phyloP scores from a whole-genome alignment of 2,113 vertebrate species.

The Neodontobutis hainanensis region DNA sequence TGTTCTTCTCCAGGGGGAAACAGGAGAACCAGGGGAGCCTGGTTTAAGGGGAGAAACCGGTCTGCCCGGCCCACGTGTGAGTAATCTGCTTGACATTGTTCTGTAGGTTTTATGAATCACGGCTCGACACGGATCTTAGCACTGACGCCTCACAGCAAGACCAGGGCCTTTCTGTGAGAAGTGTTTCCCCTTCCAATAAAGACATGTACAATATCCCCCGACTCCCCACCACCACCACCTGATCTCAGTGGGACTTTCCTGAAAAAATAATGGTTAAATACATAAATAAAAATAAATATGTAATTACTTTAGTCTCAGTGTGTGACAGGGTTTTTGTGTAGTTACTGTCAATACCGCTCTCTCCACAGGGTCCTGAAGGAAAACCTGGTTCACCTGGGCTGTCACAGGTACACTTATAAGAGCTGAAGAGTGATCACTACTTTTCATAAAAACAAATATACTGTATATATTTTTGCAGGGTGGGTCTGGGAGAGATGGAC shows the following conservation, averaged over 20 bases:
- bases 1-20: slow-evolving; percentile 64
- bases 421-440: not conserved
- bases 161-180: too few relatives aligned
- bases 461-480: slow-evolving; percentile 53
- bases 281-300: too few relatives aligned
- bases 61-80: slow-evolving; percentile 78
- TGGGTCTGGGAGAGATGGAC: slow-evolving; percentile 58
- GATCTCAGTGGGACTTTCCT: too few relatives aligned
- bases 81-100: slow-evolving; percentile 26
- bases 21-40: slow-evolving; percentile 71
- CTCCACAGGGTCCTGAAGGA: slow-evolving; percentile 79
- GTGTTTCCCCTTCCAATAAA: too few relatives aligned
- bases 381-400: slow-evolving; percentile 76
- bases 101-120: too few relatives aligned
- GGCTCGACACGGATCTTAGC: too few relatives aligned
- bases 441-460: not conserved
- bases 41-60: slow-evolving; percentile 65
- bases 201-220: too few relatives aligned
- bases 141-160: too few relatives aligned
- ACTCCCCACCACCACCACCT: too few relatives aligned
- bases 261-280: too few relatives aligned
- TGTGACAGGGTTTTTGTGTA: too few relatives aligned
- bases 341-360: not conserved
- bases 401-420: slow-evolving; percentile 57
- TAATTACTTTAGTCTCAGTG: too few relatives aligned